Base-by-base conservation (phyloP, 2,797 vertebrate species). In the Gallirallus australis region DNA sequence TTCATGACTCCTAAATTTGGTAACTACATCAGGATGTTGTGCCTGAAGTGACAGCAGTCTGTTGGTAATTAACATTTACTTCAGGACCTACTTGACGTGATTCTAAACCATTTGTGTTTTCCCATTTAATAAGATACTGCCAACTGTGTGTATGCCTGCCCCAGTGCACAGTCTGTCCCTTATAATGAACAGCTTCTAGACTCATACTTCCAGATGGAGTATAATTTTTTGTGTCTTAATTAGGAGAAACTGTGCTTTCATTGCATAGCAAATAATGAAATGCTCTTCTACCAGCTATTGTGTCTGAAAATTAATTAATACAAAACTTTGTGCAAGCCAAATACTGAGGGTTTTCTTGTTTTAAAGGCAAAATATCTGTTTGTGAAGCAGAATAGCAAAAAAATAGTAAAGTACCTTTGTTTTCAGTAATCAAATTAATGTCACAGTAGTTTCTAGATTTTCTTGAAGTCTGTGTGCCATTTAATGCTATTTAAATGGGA, bases 21-120 rank as follows among this genome's bases (percentile, higher is more conserved):
- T 82, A 71, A 66, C 28, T 17, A 25, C 9, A 52, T 50, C 47
- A 81, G 72, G 39, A 30, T 4, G 2, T 39, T 94, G 47, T 64
- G 48, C 69, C 56, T 86, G 71, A 78, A 96, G 57, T 92, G 60
- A 19, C 64, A 96, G 54, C 30, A 80, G 30, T 65, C 57, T 56
- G 75, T 96, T 96, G n/a, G 30, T 82, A 92, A 90, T 96, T 95
- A 95, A 56, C 39, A 14, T 81, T 88, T 97, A 80, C 60, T 90
- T 84, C 53, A 76, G 77, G 66, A 94, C 33, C 56, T 86, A 63
- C 37, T 85, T 76, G 45, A 82, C 11, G 5, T 77, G 57, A 52
- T 33, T 91, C n/a, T 90, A 83, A 96, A 80, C 19, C 14, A 33
- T 71, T 90, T 80, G 12, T 65, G 27, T 93, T 83, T 79, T 91